Conservation (phyloP, 2,113 vertebrate genomes). For the Larimichthys crocea region DNA sequence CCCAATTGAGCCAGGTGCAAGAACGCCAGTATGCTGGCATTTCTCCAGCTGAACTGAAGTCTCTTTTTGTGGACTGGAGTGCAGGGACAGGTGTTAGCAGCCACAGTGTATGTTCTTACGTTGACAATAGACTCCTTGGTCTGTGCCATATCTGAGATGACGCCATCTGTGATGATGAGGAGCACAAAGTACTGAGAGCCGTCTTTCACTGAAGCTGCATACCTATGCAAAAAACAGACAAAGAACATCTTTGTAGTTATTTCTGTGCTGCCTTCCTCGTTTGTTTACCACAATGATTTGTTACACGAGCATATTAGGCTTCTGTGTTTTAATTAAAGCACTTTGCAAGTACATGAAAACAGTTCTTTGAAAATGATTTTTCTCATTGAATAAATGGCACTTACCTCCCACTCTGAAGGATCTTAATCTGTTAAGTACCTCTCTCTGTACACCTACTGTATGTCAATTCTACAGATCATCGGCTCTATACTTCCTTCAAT, state of each 20-base stretch:
- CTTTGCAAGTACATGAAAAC: neutral
- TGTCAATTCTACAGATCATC: neutral
- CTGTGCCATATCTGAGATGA: constrained; percentile 98
- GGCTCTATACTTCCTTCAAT: constrained; percentile 20
- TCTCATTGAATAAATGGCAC: constrained; percentile 29
- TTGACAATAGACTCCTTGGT: constrained; percentile 96
- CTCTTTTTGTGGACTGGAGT: no score
- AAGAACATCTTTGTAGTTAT: neutral
- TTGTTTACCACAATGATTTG: neutral
- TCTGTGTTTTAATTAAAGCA: neutral
- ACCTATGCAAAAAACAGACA: constrained; percentile 79
- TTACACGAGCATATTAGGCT: neutral
- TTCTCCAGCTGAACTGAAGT: no score
- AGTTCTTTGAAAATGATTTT: neutral
- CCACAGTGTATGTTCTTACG: constrained; percentile 79
- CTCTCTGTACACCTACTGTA: neutral
- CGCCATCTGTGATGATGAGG: constrained; percentile 95
- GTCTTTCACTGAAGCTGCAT: constrained; percentile 93
- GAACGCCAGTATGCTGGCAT: neutral
- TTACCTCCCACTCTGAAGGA: constrained; percentile 20
- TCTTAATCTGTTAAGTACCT: constrained; percentile 14
- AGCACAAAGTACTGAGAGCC: constrained; percentile 98
- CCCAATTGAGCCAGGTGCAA: neutral
- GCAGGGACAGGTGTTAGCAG: neutral
- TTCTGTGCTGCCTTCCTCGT: neutral